phyloP scores from a whole-genome alignment of 2,888 invertebrate species.

The Frankliniella intonsa region DNA sequence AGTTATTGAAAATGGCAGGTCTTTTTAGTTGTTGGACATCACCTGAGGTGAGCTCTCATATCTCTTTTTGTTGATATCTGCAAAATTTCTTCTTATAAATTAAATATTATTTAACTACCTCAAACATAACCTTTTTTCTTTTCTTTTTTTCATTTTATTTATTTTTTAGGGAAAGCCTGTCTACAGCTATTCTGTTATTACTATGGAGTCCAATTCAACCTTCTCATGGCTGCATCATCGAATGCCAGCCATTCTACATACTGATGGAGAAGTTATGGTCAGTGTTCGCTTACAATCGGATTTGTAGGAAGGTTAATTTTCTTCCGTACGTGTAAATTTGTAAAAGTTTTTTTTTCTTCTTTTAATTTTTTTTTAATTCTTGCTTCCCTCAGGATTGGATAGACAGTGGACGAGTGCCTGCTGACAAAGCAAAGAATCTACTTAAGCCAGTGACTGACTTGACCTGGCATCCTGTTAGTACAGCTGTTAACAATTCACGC shows the following conservation, averaged over 20 bases:
- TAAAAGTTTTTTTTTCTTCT: constrained; percentile 10
- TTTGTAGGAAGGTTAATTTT: too few species aligned
- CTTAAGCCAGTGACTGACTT: constrained; percentile 55
- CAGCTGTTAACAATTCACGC: constrained; percentile 64
- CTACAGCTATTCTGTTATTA: constrained; percentile 71
- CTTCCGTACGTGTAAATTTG: neutral
- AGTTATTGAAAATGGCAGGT: constrained; percentile 69
- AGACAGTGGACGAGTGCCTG: constrained; percentile 53
- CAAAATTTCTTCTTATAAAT: neutral
- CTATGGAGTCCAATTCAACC: constrained; percentile 65
- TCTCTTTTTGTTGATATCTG: too few species aligned
- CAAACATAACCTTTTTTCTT: constrained; percentile 22
- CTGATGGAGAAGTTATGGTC: constrained; percentile 60
- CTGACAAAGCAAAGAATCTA: constrained; percentile 52
- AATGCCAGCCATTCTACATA: constrained; percentile 72
- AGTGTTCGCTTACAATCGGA: constrained; percentile 37
- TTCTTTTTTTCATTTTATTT: constrained; percentile 29
- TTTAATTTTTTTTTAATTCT: constrained; percentile 28
- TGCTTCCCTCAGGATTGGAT: constrained; percentile 56
- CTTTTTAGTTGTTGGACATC: constrained; percentile 65
- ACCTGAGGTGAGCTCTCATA: constrained; percentile 42
- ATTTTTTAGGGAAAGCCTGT: constrained; percentile 51
- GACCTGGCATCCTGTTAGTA: constrained; percentile 66
- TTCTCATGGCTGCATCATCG: constrained; percentile 72
- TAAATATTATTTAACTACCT: neutral